Percentiles rank a stretch among this genome's conserved stretches.
phyloP scores from a whole-genome alignment of 2,888 invertebrate species.

The Allolobophora icterica region DNA sequence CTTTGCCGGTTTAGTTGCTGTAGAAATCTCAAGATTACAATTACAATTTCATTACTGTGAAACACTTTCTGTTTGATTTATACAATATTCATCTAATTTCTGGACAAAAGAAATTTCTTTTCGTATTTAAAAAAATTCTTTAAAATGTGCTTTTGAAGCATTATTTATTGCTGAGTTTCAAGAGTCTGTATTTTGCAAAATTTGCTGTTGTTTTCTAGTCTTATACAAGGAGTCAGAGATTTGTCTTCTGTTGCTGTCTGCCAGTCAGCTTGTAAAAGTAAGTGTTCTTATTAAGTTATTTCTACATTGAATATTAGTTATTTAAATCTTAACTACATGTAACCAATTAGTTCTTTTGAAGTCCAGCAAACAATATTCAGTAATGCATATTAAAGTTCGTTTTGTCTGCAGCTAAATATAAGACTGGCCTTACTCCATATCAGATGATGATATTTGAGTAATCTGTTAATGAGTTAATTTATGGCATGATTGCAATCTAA shows the following conservation, averaged over 20 bases:
- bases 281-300: too few species aligned
- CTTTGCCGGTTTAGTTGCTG: too few species aligned
- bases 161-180: neutral
- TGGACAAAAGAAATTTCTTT: neutral
- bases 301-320: neutral
- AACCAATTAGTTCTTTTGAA: neutral
- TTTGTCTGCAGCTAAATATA: neutral
- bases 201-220: neutral
- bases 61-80: neutral
- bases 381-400: neutral
- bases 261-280: neutral
- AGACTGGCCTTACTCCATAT: neutral
- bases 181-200: neutral
- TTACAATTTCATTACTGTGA: neutral
- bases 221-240: slow-evolving; percentile 23
- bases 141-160: neutral
- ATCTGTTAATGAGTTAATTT: neutral
- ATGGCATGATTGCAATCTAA: neutral
- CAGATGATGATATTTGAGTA: neutral
- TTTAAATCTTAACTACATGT: neutral
- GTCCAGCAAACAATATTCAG: neutral
- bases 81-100: neutral
- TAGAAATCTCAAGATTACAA: too few species aligned
- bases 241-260: slow-evolving; percentile 6
- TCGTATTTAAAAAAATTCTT: neutral